Evolutionary conservation across 2,888 invertebrate genomes (phyloP), one percentile per base, ranked within the genome.

Genomic region (Agrotis segetum): DNA sequence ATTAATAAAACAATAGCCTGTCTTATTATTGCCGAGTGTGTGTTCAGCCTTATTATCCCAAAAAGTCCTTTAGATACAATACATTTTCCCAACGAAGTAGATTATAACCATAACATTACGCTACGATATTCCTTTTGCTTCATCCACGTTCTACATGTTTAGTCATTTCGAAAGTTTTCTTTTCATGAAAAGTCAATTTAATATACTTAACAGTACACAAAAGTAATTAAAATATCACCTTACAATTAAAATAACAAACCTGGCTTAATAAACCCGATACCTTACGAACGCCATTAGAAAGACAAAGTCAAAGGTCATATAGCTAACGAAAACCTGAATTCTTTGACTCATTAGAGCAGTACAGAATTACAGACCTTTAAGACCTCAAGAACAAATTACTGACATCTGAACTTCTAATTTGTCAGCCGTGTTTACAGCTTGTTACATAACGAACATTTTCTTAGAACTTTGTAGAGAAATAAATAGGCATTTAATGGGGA

Each of bases 371-470:
- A 40, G 79, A 47, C 50, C 71, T 21, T 47, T 9, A 16, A 19
- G 44, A n/a, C 16, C 24, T 17, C 4, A 19, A 47, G 29, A n/a
- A 67, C 68, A 77, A 77, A 73, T 76, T 58, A 76, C 59, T 14
- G 44, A 67, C 71, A 73, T 60, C 60, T 61, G 67, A 83, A 50
- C 63, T 21, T 65, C 16, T 65, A 29, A 65, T 71, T 81, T 29
- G 21, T 40, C 50, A 1, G 11, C n/a, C 17, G 55, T 67, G 61
- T 64, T 81, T 24, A 58, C 59, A 46, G 29, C 7, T 24, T 49
- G 40, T 40, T 50, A 64, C 64, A 68, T 64, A 29, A 47, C 11
- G 24, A 9, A 6, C 4, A 11, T 21, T 61, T 60, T 34, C 47
- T 53, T 19, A 14, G 24, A 5, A 4, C 13, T 49, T 9, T 1